phyloP scores from a whole-genome alignment of 2,113 vertebrate genomes.

The Geothlypis trichas region DNA sequence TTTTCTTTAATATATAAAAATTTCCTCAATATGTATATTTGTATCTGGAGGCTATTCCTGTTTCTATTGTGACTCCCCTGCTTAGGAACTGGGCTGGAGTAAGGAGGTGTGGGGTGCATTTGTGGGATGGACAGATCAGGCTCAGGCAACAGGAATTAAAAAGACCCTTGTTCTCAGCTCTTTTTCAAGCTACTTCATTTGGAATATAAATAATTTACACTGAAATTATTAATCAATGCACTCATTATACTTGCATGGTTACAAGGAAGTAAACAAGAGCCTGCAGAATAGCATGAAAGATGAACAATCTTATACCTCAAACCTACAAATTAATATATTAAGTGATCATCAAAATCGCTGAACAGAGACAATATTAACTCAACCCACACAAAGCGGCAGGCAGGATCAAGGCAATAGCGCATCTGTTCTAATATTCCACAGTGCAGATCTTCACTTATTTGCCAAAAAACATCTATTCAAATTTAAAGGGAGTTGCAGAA shows the following conservation, averaged over 20 bases:
- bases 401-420: not conserved
- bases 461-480: not conserved
- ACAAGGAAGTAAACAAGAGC: constrained; percentile 36
- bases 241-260: constrained; percentile 25
- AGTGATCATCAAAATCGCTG: not conserved
- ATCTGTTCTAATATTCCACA: not conserved
- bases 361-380: constrained; percentile 1
- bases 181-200: not conserved
- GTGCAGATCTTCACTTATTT: not conserved
- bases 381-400: constrained; percentile 11
- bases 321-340: constrained; percentile 27
- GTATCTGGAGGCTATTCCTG: not conserved
- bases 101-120: not conserved
- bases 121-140: not conserved
- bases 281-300: constrained; percentile 8
- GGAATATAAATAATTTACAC: constrained; percentile 12
- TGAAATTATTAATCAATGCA: constrained; percentile 46
- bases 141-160: not conserved
- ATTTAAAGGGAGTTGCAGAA: not conserved
- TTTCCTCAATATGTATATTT: not conserved
- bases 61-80: not conserved
- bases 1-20: not conserved
- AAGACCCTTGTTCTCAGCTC: not conserved
- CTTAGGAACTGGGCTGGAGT: not conserved
- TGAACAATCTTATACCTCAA: not conserved